Evolutionary conservation across 2,797 vertebrate species (phyloP).

Genomic region (Sebastes cheni): DNA sequence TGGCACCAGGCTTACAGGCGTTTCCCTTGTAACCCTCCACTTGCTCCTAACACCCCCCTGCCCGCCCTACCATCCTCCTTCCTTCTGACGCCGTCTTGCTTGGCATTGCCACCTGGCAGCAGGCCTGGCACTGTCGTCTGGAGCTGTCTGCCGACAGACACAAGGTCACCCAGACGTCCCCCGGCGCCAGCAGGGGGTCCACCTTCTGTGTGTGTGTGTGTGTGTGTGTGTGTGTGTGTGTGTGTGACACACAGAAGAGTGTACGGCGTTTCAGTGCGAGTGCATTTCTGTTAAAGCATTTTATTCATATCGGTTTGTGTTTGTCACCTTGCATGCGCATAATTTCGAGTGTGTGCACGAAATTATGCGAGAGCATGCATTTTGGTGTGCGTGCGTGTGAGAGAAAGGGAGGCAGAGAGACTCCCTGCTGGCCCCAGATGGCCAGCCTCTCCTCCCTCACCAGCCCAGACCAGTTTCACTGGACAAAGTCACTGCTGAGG

Average conservation of each 20-base stretch:
- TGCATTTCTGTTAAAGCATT: constrained; percentile 18
- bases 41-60: neutral
- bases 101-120: constrained; percentile 75
- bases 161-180: constrained; percentile 76
- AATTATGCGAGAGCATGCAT: constrained; percentile 34
- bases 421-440: constrained; percentile 73
- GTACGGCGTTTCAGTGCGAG: constrained; percentile 28
- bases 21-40: constrained; percentile 28
- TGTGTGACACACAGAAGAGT: constrained; percentile 24
- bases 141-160: constrained; percentile 69
- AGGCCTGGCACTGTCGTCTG: constrained; percentile 64
- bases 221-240: constrained; percentile 26
- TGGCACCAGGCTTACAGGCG: constrained; percentile 30
- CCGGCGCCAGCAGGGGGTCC: constrained; percentile 39
- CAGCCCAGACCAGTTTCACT: constrained; percentile 31
- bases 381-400: constrained; percentile 14
- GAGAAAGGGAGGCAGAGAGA: constrained; percentile 30
- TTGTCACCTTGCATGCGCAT: constrained; percentile 57
- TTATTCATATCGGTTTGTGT: constrained; percentile 48
- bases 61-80: neutral
- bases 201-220: constrained; percentile 27
- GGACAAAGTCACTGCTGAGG: constrained; percentile 67
- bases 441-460: constrained; percentile 55
- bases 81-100: constrained; percentile 39
- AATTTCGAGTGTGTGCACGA: constrained; percentile 23